Evolutionary conservation across 2,888 invertebrate genomes (phyloP).

Genomic region (Ectropis crepuscularia): DNA sequence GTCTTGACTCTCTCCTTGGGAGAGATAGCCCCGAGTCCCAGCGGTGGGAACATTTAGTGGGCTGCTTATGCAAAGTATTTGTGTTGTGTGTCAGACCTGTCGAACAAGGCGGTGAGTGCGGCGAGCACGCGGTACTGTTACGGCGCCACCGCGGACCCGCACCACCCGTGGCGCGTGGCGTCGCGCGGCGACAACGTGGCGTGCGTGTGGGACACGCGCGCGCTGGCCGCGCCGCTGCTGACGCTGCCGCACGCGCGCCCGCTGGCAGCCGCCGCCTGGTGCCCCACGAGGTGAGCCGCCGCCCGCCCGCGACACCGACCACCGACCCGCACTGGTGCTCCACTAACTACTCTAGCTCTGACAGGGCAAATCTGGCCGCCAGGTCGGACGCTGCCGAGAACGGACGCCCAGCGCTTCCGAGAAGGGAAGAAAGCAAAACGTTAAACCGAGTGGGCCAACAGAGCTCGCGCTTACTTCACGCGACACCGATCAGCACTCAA

Average conservation of each 20-base stretch:
- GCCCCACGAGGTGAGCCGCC: constrained; percentile 88
- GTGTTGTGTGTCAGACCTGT: constrained; percentile 81
- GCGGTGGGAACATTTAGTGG: no score
- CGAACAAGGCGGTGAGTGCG: constrained; percentile 87
- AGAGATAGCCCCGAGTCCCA: no score
- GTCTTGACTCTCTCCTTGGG: no score
- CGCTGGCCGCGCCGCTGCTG: constrained; percentile 93
- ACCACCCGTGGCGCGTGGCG: constrained; percentile 91
- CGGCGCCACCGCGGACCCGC: constrained; percentile 92
- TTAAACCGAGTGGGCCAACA: no score
- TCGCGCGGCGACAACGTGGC: constrained; percentile 93
- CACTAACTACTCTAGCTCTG: no score
- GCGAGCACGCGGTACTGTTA: constrained; percentile 93
- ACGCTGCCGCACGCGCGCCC: constrained; percentile 87
- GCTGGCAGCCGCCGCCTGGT: constrained; percentile 93
- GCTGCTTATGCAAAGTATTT: no score
- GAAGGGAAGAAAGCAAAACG: no score
- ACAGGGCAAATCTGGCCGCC: no score
- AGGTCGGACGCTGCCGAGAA: no score
- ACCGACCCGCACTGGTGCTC: not conserved
- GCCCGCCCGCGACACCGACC: not conserved
- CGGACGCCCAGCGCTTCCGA: no score
- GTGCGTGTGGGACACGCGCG: constrained; percentile 94
- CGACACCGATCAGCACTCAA: no score
- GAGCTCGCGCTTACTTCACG: not conserved